phyloP scores from a whole-genome alignment of 2,797 vertebrate species.

The Dendrocincla tyrannina region DNA sequence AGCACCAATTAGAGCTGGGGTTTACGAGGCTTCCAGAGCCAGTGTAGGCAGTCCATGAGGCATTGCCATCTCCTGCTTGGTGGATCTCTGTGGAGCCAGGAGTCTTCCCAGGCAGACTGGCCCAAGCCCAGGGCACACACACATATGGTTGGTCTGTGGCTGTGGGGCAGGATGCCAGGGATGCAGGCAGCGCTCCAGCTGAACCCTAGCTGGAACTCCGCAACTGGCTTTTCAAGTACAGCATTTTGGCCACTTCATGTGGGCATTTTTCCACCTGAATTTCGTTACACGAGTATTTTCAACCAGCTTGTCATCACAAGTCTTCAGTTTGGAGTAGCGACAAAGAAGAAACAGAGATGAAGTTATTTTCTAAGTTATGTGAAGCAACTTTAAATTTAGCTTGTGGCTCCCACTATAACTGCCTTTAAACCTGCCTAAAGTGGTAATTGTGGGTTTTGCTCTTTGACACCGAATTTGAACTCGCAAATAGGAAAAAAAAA shows the following conservation, averaged over 20 bases:
- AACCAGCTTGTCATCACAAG: not conserved
- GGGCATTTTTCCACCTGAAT: not conserved
- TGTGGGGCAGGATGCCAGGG: slow-evolving; percentile 3
- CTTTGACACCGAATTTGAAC: not conserved
- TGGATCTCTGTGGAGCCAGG: not conserved
- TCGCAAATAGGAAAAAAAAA: not conserved
- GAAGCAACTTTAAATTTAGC: not conserved
- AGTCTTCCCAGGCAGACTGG: not conserved
- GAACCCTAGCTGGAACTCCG: not conserved
- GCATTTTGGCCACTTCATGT: not conserved
- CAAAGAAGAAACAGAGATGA: not conserved
- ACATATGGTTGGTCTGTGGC: not conserved
- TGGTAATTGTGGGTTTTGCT: not conserved
- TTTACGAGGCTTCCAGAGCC: not conserved
- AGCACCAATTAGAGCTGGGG: rapidly evolving
- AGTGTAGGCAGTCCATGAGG: not conserved
- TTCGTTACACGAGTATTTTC: not conserved
- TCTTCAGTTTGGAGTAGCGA: not conserved
- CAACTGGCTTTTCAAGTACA: not conserved
- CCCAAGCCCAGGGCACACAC: not conserved
- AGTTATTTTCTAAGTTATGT: not conserved
- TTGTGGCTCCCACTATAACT: not conserved
- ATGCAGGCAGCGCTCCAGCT: not conserved
- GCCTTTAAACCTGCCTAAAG: not conserved
- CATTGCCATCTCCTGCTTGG: not conserved